These are phyloP conservation scores for Papilio demoleus DNA, from an alignment of 2,888 invertebrate species.

Conservation along the genomic window DNA sequence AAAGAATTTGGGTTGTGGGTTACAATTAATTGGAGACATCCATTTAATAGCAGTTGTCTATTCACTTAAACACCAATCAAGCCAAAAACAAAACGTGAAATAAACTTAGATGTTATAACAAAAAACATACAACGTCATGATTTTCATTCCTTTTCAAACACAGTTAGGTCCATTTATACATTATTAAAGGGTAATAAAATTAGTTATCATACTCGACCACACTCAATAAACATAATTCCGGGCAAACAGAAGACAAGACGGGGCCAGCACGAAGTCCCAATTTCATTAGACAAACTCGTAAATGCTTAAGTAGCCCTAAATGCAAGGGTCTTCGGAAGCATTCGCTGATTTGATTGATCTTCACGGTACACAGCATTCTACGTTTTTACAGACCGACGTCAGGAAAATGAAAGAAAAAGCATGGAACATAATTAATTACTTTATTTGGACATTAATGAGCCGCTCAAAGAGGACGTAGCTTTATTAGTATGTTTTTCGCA, in stretches of 20 bases:
- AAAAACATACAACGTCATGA: neutral
- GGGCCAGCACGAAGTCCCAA: slow-evolving; percentile 46
- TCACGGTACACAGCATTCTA: slow-evolving; percentile 62
- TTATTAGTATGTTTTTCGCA: slow-evolving; percentile 70
- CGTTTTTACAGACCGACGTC: slow-evolving; percentile 75
- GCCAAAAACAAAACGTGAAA: neutral
- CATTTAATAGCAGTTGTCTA: neutral
- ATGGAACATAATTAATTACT: slow-evolving; percentile 80
- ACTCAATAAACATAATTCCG: slow-evolving; percentile 32
- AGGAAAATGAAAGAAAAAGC: slow-evolving; percentile 75
- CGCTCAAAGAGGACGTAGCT: slow-evolving; percentile 74
- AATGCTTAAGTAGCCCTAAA: slow-evolving; percentile 73
- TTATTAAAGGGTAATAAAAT: slow-evolving; percentile 10
- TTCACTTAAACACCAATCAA: neutral
- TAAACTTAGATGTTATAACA: neutral
- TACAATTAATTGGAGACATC: neutral
- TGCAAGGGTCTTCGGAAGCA: slow-evolving; percentile 60
- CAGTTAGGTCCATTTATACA: slow-evolving; percentile 30
- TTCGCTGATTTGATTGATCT: slow-evolving; percentile 80
- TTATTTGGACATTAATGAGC: slow-evolving; percentile 82
- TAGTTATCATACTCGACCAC: slow-evolving; percentile 14
- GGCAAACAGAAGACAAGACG: slow-evolving; percentile 34
- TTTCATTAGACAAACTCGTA: slow-evolving; percentile 65
- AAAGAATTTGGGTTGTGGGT: no score
- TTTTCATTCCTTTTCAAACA: slow-evolving; percentile 41